Evolutionary conservation across 2,888 invertebrate species (phyloP).

Genomic region (Drosophila fulvimacula): DNA sequence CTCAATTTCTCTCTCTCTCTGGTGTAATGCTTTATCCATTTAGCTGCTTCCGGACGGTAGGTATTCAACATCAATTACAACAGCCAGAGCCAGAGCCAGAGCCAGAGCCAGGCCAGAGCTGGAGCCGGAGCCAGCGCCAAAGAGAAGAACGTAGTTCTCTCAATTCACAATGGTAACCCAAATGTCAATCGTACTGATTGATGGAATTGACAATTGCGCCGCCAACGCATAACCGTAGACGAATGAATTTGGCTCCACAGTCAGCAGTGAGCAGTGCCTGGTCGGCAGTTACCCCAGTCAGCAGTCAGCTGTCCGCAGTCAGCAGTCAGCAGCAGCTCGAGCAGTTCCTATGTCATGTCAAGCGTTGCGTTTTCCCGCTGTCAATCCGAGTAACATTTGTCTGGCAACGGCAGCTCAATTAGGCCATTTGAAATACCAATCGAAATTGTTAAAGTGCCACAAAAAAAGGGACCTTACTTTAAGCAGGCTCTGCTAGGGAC

Average conservation of each 20-base stretch:
- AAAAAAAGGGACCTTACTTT: neutral
- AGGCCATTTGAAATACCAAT: slow-evolving; percentile 40
- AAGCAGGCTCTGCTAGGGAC: neutral
- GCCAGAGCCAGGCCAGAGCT: slow-evolving; percentile 17
- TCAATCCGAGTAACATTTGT: slow-evolving; percentile 67
- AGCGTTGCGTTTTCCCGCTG: slow-evolving; percentile 60
- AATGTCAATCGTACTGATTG: slow-evolving; percentile 74
- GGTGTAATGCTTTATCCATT: slow-evolving; percentile 11
- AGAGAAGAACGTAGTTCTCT: slow-evolving; percentile 49
- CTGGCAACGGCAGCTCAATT: slow-evolving; percentile 70
- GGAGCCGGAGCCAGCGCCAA: slow-evolving; percentile 13
- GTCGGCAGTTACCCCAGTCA: slow-evolving; percentile 6
- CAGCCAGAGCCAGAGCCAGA: slow-evolving; percentile 18
- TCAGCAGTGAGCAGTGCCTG: neutral
- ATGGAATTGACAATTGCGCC: slow-evolving; percentile 74
- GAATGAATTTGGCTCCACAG: slow-evolving; percentile 7
- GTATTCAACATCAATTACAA: slow-evolving; percentile 67
- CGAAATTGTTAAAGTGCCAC: slow-evolving; percentile 14
- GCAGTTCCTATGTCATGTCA: slow-evolving; percentile 59
- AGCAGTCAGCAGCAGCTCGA: slow-evolving; percentile 25
- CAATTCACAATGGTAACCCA: slow-evolving; percentile 53
- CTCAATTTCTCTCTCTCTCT: neutral
- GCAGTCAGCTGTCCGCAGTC: slow-evolving; percentile 20
- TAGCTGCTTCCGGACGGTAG: slow-evolving; percentile 21
- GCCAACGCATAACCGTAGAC: slow-evolving; percentile 40